Percentiles rank a stretch among this genome's conserved stretches.
These are phyloP conservation scores for Lithobates sylvaticus DNA, from an alignment of 2,797 vertebrate species.

Conservation along the genomic window DNA sequence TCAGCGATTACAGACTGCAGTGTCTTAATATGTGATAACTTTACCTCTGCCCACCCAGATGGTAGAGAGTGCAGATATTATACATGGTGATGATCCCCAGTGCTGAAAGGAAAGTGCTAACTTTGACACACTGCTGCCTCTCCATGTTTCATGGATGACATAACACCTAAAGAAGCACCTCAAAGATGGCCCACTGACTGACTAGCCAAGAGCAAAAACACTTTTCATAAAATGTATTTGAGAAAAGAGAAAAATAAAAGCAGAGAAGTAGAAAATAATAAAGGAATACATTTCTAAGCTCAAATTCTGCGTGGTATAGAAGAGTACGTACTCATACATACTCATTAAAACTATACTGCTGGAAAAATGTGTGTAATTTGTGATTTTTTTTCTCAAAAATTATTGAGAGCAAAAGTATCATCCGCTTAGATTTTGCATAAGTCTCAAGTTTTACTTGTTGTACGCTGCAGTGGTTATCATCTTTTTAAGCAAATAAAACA, in stretches of 20 bases:
- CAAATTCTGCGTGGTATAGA: not conserved
- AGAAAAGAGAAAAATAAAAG: not conserved
- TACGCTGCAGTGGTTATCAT: not conserved
- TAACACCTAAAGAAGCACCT: not conserved
- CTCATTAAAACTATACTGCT: not conserved
- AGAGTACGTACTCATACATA: not conserved
- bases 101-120: too few relatives aligned
- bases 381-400: not conserved
- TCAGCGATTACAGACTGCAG: too few relatives aligned
- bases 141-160: not conserved
- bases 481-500: constrained; percentile 2
- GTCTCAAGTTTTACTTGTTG: not conserved
- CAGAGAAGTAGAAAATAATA: not conserved
- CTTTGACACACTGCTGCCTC: not conserved
- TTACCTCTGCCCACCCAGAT: too few relatives aligned
- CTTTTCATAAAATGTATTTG: not conserved
- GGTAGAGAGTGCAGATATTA: too few relatives aligned
- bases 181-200: not conserved
- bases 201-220: not conserved
- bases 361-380: not conserved
- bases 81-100: too few relatives aligned
- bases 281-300: not conserved
- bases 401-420: not conserved
- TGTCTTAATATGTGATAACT: too few relatives aligned
- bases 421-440: not conserved